A percentile compares a stretch with the other conserved stretches of the same genome.
These are phyloP conservation scores for Halictus ligatus DNA, from an alignment of 2,888 invertebrate species.

Conservation along the genomic window DNA sequence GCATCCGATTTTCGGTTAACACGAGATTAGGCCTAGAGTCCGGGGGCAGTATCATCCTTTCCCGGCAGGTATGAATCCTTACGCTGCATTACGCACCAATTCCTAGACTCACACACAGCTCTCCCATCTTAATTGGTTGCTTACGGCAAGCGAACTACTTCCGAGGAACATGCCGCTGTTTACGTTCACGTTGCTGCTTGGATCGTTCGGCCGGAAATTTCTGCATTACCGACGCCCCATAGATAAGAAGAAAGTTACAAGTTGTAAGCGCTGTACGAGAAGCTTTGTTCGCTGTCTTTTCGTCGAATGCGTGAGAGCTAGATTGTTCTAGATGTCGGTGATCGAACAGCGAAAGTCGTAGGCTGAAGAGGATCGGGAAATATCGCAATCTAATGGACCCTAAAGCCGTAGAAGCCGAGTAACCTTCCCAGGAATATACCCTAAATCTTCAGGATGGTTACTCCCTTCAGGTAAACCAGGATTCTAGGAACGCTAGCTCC, in stretches of 20 bases:
- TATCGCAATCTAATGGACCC: not conserved
- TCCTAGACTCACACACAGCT: slow-evolving; percentile 3
- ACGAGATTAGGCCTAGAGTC: too few species aligned
- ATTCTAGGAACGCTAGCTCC: not conserved
- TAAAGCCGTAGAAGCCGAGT: not conserved
- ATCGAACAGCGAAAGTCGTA: not conserved
- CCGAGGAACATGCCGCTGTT: not conserved
- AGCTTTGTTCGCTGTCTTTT: not conserved
- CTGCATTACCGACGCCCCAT: not conserved
- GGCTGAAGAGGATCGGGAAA: not conserved
- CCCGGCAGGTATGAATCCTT: too few species aligned
- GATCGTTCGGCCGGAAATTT: slow-evolving; percentile 25
- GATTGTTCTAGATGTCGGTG: not conserved
- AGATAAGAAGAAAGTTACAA: not conserved
- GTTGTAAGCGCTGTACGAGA: not conserved
- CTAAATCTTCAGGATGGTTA: not conserved
- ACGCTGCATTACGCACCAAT: slow-evolving; percentile 23
- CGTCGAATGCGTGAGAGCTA: not conserved
- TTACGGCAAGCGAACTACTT: slow-evolving; percentile 27
- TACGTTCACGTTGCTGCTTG: slow-evolving; percentile 2
- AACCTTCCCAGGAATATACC: not conserved
- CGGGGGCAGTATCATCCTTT: too few species aligned
- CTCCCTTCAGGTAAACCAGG: not conserved
- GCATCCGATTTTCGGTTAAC: too few species aligned
- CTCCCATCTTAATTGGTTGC: slow-evolving; percentile 22